Evolutionary conservation across 1,140 invertebrate species (phyloP).

Genomic region (Philotrypesis tridentata): DNA sequence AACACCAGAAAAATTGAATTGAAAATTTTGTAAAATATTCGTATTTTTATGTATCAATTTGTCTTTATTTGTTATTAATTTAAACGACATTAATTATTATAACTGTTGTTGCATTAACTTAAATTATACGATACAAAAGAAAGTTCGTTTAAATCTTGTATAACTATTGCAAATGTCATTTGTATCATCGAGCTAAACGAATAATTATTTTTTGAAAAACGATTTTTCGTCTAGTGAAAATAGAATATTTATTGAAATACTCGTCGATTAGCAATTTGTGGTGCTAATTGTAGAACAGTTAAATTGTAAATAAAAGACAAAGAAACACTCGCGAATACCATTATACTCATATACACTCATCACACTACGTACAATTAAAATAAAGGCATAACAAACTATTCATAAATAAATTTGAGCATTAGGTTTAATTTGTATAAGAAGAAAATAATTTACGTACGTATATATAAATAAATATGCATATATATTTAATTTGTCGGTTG

Average conservation of each 20-base stretch:
- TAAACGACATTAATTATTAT: neutral
- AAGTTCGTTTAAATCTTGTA: neutral
- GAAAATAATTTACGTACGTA: constrained; percentile 26
- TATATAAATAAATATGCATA: constrained; percentile 52
- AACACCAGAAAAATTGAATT: neutral
- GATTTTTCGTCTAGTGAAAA: neutral
- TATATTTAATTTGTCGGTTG: constrained; percentile 59
- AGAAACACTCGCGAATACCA: neutral
- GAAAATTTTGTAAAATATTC: neutral
- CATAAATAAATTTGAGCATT: neutral
- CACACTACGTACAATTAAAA: constrained; percentile 20
- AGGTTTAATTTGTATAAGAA: neutral
- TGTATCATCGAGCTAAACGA: neutral
- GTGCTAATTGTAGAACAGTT: constrained; percentile 32
- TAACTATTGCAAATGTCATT: neutral
- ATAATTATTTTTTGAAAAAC: neutral
- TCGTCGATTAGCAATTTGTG: constrained; percentile 33
- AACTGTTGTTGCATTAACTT: neutral
- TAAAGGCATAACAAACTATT: neutral
- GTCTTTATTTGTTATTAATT: neutral
- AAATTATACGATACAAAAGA: neutral
- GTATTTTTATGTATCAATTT: neutral
- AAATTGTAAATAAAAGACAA: constrained; percentile 27
- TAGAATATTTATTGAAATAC: neutral
- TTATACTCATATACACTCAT: constrained; percentile 13